Base-by-base conservation (phyloP, 1,140 invertebrate species). In the Sinella curviseta region DNA sequence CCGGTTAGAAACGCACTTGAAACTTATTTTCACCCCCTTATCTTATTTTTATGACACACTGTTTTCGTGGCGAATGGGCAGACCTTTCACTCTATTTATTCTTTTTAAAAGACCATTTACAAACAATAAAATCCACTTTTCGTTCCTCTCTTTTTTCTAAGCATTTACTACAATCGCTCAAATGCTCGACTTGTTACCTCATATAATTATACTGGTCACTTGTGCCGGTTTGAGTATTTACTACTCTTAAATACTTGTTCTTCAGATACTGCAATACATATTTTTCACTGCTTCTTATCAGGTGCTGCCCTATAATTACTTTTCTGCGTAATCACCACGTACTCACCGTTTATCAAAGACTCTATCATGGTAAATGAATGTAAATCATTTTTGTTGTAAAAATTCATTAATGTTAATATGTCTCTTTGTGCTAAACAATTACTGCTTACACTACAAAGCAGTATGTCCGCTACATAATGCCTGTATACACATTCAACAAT, bases 251-350 rank as follows among this genome's bases (percentile, higher is more conserved):
- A n/a, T n/a, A n/a, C n/a, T n/a, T n/a, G n/a, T n/a, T n/a, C n/a
- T n/a, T n/a, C n/a, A n/a, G n/a, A n/a, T n/a, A n/a, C n/a, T n/a
- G n/a, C 20, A 48, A 48, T 48, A 8, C 8, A 12, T 12, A 48
- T 12, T 8, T 70, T 70, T 70, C 26, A 14, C 65, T 70, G 26
- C 2, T 70, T 8, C 55, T 70, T 70, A 70, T 70, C 65, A 70
- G 65, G 65, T 70, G 65, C 65, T 70, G 65, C 65, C 31, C 28
- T 70, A 70, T 70, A 70, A 70, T 70, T 70, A 60, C 24, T n/a
- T 24, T 24, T 60, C n/a, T 60, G 14, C 24, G 55, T 60, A 60
- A 60, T 60, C 55, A 60, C 55, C 55, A 60, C 55, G 55, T 70
- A 70, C 31, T 70, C 65, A 8, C 65, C 31, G 65, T 70, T 17